A percentile compares a stretch with the other conserved stretches of the same genome.
Evolutionary conservation across 2,113 vertebrate species (phyloP).

Genomic region (Uropsilus gracilis): DNA sequence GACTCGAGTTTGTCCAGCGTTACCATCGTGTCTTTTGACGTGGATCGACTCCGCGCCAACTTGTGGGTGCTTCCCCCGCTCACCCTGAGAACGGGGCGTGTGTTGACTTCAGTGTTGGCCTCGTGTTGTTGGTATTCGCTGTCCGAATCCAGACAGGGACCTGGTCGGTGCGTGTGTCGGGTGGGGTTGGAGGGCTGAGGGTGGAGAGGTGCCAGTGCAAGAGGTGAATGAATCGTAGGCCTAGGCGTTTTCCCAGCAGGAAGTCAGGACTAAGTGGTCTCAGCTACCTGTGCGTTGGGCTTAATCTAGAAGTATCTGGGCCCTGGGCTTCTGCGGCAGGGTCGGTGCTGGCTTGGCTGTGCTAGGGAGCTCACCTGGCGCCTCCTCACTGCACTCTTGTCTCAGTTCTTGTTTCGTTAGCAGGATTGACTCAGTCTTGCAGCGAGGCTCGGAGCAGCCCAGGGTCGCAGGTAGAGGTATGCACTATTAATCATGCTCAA

Average conservation of each 20-base stretch:
- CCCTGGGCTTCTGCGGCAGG: slow-evolving; percentile 83
- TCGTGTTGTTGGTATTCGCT: slow-evolving; percentile 48
- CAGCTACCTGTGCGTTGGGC: slow-evolving; percentile 72
- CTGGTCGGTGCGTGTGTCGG: slow-evolving; percentile 45
- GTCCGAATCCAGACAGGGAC: slow-evolving; percentile 30
- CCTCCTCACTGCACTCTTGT: slow-evolving; percentile 81
- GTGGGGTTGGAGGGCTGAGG: slow-evolving; percentile 48
- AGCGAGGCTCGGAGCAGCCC: slow-evolving; percentile 85
- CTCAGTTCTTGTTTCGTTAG: slow-evolving; percentile 87
- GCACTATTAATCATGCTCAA: slow-evolving; percentile 86
- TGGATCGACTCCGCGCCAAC: slow-evolving; percentile 52
- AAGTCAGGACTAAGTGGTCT: slow-evolving; percentile 68
- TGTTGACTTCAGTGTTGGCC: slow-evolving; percentile 60
- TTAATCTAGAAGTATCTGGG: slow-evolving; percentile 64
- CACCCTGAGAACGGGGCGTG: slow-evolving; percentile 51
- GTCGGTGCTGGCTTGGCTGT: slow-evolving; percentile 81
- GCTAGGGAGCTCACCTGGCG: slow-evolving; percentile 75
- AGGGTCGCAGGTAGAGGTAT: slow-evolving; percentile 87
- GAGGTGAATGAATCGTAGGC: slow-evolving; percentile 65
- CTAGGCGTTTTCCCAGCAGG: slow-evolving; percentile 73
- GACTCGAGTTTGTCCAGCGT: slow-evolving; percentile 38
- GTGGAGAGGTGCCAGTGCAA: slow-evolving; percentile 49
- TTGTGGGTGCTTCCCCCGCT: slow-evolving; percentile 54
- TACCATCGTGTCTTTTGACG: slow-evolving; percentile 55
- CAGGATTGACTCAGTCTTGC: slow-evolving; percentile 87